Base-by-base conservation (phyloP, 2,797 vertebrate genomes). In the Dendrocincla fuliginosa region DNA sequence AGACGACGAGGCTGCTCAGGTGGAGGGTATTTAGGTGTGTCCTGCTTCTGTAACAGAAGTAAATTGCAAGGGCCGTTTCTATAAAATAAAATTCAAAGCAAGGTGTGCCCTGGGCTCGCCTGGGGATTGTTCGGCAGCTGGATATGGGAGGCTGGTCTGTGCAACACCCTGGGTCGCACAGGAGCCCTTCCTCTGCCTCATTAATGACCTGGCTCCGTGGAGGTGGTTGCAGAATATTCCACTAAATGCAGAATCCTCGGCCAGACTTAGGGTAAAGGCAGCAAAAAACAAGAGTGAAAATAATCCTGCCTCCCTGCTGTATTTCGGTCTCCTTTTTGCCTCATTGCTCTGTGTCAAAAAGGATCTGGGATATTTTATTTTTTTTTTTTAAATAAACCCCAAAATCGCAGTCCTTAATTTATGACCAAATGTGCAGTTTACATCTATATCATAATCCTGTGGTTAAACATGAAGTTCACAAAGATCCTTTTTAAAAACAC, bases 401-500 rank as follows among this genome's bases (percentile, higher is more conserved):
- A 1, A 55, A 64, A 60, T n/a, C 28, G 42, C 49, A 16, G 24
- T 19, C 73, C 28, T 82, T 32, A 35, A 1, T 60, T 71, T 69
- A 13, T 44, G 63, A 12, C 35, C 32, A 1, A 41, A 9, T 17
- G 13, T 32, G 35, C 23, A 76, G 89, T 87, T 90, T 89, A 53
- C 37, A 95, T 96, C 97, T 87, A 16, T 94, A 73, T 95, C 89
- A 82, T 97, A 97, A 97, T 87, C 86, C 97, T 90, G 84, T 89
- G 94, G 96, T 98, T 97, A 97, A 97, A 95, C 91, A 92, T 55
- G 85, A 37, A 93, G 92, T 96, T 95, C 89, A 67, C 92, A 84
- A 91, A 98, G 97, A 97, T 97, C 96, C 95, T 84, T 96, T 94
- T 95, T 97, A 96, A 60, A 57, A 90, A 69, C 97, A 94, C 97